A percentile compares a stretch with the other conserved stretches of the same genome.
phyloP scores from a whole-genome alignment of 1,140 invertebrate genomes.

The Idris sp. region DNA sequence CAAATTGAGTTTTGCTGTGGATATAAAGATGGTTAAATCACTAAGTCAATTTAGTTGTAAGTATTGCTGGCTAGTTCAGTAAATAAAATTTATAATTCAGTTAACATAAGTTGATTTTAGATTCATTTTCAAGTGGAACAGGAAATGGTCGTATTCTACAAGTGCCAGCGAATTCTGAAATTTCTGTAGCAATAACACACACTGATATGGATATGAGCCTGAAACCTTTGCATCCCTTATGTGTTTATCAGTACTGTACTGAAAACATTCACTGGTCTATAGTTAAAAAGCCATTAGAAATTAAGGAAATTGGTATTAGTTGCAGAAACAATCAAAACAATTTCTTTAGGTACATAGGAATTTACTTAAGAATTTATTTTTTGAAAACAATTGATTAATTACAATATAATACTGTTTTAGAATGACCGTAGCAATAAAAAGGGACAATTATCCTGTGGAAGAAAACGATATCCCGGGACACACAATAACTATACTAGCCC shows the following conservation, averaged over 20 bases:
- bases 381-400: no score
- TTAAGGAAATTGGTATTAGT: slow-evolving; percentile 76
- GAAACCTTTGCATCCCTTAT: slow-evolving; percentile 76
- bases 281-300: slow-evolving; percentile 80
- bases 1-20: slow-evolving; percentile 84
- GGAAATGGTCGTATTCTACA: slow-evolving; percentile 68
- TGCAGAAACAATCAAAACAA: slow-evolving; percentile 74
- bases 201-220: slow-evolving; percentile 82
- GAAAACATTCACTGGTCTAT: slow-evolving; percentile 83
- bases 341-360: slow-evolving; percentile 73
- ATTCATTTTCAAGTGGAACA: slow-evolving; percentile 49
- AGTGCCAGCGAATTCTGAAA: slow-evolving; percentile 73
- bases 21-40: slow-evolving; percentile 83
- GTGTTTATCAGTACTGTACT: slow-evolving; percentile 81
- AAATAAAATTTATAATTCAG: no score
- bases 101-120: slow-evolving; percentile 45
- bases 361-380: no score
- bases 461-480: slow-evolving; percentile 86
- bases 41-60: slow-evolving; percentile 72
- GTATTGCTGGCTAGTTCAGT: no score
- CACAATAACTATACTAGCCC: slow-evolving; percentile 89
- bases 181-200: slow-evolving; percentile 83
- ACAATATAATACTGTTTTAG: no score
- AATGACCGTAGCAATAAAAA: slow-evolving; percentile 87
- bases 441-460: slow-evolving; percentile 89